Evolutionary conservation across 2,797 vertebrate genomes (phyloP), one percentile per base, ranked within the genome.

Genomic region (Enteromius viviparus): DNA sequence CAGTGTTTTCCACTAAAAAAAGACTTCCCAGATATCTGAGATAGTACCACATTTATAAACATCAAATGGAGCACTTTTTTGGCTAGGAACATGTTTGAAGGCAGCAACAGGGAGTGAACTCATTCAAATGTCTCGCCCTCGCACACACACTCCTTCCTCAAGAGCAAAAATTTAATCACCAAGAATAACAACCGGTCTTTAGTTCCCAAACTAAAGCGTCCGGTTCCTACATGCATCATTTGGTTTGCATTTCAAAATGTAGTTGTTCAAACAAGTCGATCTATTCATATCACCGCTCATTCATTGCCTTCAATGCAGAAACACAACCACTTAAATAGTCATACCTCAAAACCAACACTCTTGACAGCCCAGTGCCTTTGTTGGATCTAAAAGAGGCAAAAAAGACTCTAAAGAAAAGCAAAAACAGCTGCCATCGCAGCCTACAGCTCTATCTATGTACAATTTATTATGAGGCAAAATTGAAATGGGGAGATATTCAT

Each of bases 401-500:
- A 29, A 49, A 65, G 4, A 66, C 0, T 3, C 42, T 15, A 71
- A 69, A 55, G 26, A 42, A 45, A 42, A 45, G 60, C 21, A 55
- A 83, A 77, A 42, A n/a, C 37, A 70, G 81, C 74, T 77, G 64
- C 37, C 40, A 77, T 21, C 6, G 12, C 49, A 76, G 37, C 37
- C 81, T 70, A 77, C 74, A 77, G 65, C 74, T 83, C 60, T 81
- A 81, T 74, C 40, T 21, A 70, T 83, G 81, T 76, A 47, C 65
- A 83, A 78, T 83, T 83, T 77, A 77, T 83, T 76, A 78, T 21
- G 53, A 77, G 78, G 66, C 45, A 55, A 69, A 80, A 84, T 45
- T 55, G 42, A 82, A 82, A 85, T 74, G 0, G 40, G 23, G 69
- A 55, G 76, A 84, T 71, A 78, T 87, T 82, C 66, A 84, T 87